Conservation (phyloP, 2,113 vertebrate species). For the crab-eating macaque (Macaca fascicularis) region DNA sequence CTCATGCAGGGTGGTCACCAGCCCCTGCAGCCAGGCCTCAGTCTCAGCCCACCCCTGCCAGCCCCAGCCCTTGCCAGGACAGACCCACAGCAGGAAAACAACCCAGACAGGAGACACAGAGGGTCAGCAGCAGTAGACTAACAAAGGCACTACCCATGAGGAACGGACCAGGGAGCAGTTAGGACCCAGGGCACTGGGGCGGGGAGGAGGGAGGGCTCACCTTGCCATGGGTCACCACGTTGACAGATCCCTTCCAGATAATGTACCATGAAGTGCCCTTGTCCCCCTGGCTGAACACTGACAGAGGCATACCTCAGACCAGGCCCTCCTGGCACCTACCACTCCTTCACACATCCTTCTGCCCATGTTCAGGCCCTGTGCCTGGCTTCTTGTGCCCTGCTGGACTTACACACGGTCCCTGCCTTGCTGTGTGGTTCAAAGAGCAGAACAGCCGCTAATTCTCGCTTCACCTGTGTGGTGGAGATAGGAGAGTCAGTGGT, state of each 20-base stretch:
- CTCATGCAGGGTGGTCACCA: conserved; percentile 94
- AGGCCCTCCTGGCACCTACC: background rate
- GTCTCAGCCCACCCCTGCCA: background rate
- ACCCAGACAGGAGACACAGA: background rate
- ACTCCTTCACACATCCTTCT: background rate
- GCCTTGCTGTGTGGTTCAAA: conserved; percentile 94
- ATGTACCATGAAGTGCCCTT: conserved; percentile 98
- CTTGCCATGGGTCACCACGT: conserved; percentile 97
- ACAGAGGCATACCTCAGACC: background rate
- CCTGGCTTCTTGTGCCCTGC: background rate
- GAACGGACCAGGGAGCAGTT: background rate
- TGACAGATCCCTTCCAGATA: conserved; percentile 98
- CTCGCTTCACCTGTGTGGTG: conserved; percentile 90
- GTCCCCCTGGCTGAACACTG: conserved; percentile 98
- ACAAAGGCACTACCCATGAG: background rate
- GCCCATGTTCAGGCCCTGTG: background rate
- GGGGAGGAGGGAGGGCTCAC: conserved; percentile 68
- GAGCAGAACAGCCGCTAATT: conserved; percentile 93
- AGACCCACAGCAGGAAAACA: background rate
- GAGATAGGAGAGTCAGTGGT: background rate
- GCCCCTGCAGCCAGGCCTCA: conserved; percentile 83
- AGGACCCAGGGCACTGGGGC: background rate
- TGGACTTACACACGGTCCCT: conserved; percentile 94
- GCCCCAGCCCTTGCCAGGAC: background rate
- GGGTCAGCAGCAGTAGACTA: background rate